Base-by-base conservation (phyloP, 2,797 vertebrate genomes). In the Gymnoscopelus braueri region DNA sequence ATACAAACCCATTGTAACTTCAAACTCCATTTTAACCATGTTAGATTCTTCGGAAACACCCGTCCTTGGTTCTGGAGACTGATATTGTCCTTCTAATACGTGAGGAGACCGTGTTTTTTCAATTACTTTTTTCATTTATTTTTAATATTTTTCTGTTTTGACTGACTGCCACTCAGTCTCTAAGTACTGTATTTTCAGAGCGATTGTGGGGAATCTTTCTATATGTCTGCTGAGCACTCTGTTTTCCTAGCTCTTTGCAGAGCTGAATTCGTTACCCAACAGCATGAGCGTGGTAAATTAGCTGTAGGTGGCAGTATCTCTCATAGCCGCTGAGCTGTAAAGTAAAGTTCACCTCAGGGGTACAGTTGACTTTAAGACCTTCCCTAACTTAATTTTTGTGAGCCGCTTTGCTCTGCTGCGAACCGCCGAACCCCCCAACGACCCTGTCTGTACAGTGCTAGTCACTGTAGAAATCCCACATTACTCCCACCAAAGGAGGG, bases 281-380 rank as follows among this genome's bases (percentile, higher is more conserved):
- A 65, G 61, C 74, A 6, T 47, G 53, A 63, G 72, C 60, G 63
- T 66, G 75, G 80, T 72, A 47, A 51, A 73, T 83, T 76, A 87
- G 78, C 87, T 88, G 86, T 86, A 87, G 89, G 82, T 90, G 91
- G 89, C 88, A 88, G 87, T 85, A 89, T 78, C 87, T 84, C 80
- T 84, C 77, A 74, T 51, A 52, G 57, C 65, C 68, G 9, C 62
- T n/a, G 29, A 69, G 71, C 54, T 78, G 76, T 74, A 68, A 78
- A 73, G 81, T 81, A 55, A 83, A 82, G 66, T 84, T 86, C 85
- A 87, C 86, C 88, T 82, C 69, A 24, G 82, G 87, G 84, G 62
- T 73, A 69, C 60, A 66, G 77, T 87, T 86, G 56, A 77, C 50
- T 79, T 71, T 35, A 62, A 72, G 74, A 82, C 74, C 72, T 72